A percentile compares a stretch with the other conserved stretches of the same genome.
Evolutionary conservation across 2,888 invertebrate genomes (phyloP).

Genomic region (Ectemnius continuus): DNA sequence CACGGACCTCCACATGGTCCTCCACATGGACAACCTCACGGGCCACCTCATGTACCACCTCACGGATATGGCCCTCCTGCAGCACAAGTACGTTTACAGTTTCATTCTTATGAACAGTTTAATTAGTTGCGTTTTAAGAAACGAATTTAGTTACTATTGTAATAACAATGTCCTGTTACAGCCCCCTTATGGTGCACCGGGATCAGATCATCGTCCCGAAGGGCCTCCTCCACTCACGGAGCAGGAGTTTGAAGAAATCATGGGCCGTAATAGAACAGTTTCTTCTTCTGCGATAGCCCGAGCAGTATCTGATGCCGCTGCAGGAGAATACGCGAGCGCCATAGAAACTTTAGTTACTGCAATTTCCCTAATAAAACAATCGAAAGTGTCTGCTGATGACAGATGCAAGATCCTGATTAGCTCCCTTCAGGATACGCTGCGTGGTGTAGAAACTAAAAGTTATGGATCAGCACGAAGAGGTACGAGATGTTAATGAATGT

Average conservation of each 20-base stretch:
- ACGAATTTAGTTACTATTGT: background rate
- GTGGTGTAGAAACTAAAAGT: constrained; percentile 98
- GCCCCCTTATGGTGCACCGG: constrained; percentile 83
- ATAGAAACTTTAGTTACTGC: constrained; percentile 99
- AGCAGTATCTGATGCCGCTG: constrained; percentile 98
- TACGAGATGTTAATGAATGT: constrained; percentile 46
- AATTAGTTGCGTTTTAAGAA: background rate
- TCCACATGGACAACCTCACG: constrained; percentile 82
- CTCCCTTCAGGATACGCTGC: constrained; percentile 96
- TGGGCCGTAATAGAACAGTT: constrained; percentile 97
- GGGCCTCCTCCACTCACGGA: constrained; percentile 88
- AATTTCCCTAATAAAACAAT: constrained; percentile 98
- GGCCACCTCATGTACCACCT: constrained; percentile 81
- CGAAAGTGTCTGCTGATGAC: constrained; percentile 96
- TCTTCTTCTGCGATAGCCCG: constrained; percentile 98
- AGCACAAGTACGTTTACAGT: constrained; percentile 66
- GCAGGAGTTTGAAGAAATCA: constrained; percentile 98
- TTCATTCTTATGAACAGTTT: background rate
- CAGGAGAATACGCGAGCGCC: constrained; percentile 98
- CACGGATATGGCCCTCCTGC: constrained; percentile 80
- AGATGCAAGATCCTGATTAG: constrained; percentile 98
- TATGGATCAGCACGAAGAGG: constrained; percentile 88
- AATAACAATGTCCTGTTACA: constrained; percentile 42
- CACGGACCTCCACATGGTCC: constrained; percentile 85
- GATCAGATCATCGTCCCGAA: constrained; percentile 78